Evolutionary conservation across 2,888 invertebrate genomes (phyloP).

Genomic region (Drosophila antonietae): DNA sequence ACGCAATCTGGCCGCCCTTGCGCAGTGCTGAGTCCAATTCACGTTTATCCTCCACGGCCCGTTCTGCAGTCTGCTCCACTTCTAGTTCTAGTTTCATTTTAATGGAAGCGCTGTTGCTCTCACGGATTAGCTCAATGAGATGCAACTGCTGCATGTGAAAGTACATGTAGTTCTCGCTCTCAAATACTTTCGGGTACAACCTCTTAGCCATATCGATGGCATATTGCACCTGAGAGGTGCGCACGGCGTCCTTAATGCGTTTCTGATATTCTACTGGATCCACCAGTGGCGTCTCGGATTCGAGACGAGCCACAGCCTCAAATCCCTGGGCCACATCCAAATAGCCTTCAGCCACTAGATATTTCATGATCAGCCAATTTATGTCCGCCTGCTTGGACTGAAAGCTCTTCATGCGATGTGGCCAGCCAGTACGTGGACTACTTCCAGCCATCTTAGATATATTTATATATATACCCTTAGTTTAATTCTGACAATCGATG

Average conservation of each 20-base stretch:
- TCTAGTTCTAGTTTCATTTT: not conserved
- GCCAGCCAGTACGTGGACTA: conserved; percentile 37
- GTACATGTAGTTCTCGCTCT: conserved; percentile 69
- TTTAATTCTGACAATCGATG: not conserved
- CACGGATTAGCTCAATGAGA: conserved; percentile 56
- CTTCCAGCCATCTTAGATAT: conserved; percentile 25
- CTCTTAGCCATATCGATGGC: conserved; percentile 63
- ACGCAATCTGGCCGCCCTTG: conserved; percentile 17
- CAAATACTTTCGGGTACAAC: conserved; percentile 53
- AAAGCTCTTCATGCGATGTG: conserved; percentile 61
- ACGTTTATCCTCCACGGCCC: conserved; percentile 21
- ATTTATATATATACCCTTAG: not conserved
- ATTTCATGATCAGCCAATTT: conserved; percentile 64
- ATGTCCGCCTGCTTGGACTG: conserved; percentile 63
- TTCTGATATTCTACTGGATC: conserved; percentile 36
- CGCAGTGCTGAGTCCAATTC: conserved; percentile 34
- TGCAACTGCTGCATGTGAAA: conserved; percentile 70
- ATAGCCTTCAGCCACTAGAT: conserved; percentile 63
- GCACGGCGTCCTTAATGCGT: conserved; percentile 51
- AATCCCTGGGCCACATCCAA: conserved; percentile 53
- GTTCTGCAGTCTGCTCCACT: conserved; percentile 4
- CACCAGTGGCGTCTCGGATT: conserved; percentile 13
- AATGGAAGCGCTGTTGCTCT: conserved; percentile 27
- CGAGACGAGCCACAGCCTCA: conserved; percentile 38
- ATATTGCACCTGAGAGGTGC: conserved; percentile 52